Evolutionary conservation across 2,113 vertebrate genomes (phyloP).

Genomic region (Puntigrus tetrazona): DNA sequence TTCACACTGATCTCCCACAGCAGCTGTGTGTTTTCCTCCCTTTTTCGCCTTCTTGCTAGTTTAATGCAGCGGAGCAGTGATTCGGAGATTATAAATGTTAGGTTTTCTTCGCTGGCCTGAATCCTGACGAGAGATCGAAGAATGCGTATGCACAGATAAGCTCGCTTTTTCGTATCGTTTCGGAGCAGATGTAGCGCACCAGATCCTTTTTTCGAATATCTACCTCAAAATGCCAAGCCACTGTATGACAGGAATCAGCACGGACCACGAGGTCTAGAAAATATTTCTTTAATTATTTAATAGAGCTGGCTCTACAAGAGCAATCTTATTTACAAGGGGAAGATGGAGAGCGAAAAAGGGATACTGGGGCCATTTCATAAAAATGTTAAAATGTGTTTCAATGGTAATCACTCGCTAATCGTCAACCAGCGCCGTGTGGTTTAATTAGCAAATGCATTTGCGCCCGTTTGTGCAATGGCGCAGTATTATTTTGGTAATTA

Average conservation of each 20-base stretch:
- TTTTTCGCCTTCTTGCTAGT: not conserved
- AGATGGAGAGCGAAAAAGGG: too few relatives aligned
- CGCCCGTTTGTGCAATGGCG: too few relatives aligned
- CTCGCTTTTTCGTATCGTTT: not conserved
- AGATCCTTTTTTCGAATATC: not conserved
- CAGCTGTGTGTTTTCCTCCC: not conserved
- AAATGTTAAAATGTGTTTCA: too few relatives aligned
- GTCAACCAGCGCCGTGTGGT: too few relatives aligned
- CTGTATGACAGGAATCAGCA: not conserved
- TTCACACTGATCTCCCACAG: conserved; percentile 7
- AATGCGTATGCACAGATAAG: not conserved
- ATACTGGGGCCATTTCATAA: too few relatives aligned
- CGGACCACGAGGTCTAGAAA: not conserved
- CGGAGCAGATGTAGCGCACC: not conserved
- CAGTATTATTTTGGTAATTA: too few relatives aligned
- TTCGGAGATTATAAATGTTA: not conserved
- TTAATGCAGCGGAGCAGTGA: not conserved
- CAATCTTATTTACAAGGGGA: too few relatives aligned
- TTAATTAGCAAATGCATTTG: too few relatives aligned
- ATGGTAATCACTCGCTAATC: too few relatives aligned
- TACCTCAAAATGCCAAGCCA: not conserved
- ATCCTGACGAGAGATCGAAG: not conserved
- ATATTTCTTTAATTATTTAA: not conserved
- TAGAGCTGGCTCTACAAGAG: not conserved
- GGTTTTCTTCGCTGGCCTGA: not conserved